Evolutionary conservation across 2,888 invertebrate genomes (phyloP).

Genomic region (Gnatocerus cornutus): DNA sequence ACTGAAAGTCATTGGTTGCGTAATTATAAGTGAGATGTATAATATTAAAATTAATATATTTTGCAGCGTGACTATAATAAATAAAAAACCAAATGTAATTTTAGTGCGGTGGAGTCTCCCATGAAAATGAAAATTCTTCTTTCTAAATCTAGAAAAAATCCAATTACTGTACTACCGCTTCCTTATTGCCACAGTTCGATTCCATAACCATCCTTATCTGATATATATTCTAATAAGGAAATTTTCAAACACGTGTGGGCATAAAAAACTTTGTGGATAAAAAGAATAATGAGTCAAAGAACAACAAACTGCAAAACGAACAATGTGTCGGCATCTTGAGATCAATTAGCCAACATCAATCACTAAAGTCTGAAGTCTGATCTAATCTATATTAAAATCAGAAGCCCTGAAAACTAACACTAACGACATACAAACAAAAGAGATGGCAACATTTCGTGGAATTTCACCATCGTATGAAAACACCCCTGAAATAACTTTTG

Average conservation of each 20-base stretch:
- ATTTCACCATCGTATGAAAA: not conserved
- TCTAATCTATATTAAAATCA: constrained; percentile 64
- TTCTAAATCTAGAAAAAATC: not conserved
- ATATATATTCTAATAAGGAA: constrained; percentile 11
- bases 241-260: not conserved
- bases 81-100: constrained; percentile 1
- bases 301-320: constrained; percentile 45
- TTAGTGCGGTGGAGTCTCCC: too few species aligned
- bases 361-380: constrained; percentile 56
- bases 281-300: constrained; percentile 20
- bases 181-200: not conserved
- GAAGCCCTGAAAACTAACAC: constrained; percentile 49
- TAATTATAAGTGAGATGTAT: constrained; percentile 2
- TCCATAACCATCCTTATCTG: not conserved
- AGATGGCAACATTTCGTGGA: constrained; percentile 25
- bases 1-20: constrained; percentile 15
- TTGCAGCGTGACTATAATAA: constrained; percentile 4
- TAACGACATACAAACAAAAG: constrained; percentile 32
- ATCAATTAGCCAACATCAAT: constrained; percentile 62
- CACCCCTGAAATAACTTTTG: not conserved
- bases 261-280: constrained; percentile 10
- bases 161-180: not conserved
- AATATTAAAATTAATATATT: constrained; percentile 1
- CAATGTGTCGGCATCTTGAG: constrained; percentile 50
- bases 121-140: too few species aligned